These are phyloP conservation scores for Syngnathus floridae DNA, from an alignment of 2,113 vertebrate species.

Conservation along the genomic window DNA sequence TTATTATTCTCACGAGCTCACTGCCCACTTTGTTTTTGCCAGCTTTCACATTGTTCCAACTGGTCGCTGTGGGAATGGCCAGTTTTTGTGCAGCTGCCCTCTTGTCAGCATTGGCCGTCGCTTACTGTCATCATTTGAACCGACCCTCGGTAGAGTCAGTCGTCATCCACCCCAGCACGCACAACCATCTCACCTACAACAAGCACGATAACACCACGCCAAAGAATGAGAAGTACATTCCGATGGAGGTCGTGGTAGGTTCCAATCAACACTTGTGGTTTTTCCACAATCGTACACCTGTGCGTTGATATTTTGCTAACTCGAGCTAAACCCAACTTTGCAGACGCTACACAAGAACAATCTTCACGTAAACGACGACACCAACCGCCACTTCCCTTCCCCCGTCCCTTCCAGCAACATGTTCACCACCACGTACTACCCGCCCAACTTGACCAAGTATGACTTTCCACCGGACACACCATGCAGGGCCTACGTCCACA, in stretches of 20 bases:
- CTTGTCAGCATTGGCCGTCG: conserved; percentile 80
- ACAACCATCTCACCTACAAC: conserved; percentile 92
- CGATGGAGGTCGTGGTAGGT: conserved; percentile 97
- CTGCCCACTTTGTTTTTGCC: background rate
- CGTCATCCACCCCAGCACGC: conserved; percentile 89
- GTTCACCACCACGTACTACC: conserved; percentile 93
- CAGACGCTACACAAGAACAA: conserved; percentile 98
- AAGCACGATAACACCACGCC: conserved; percentile 78
- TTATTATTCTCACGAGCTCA: rapidly evolving
- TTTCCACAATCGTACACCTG: background rate
- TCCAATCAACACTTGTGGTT: background rate
- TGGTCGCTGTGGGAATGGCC: conserved; percentile 83
- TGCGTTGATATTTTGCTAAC: background rate
- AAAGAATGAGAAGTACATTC: conserved; percentile 96
- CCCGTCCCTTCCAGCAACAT: conserved; percentile 87
- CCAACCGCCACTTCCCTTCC: conserved; percentile 82
- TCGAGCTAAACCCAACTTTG: background rate
- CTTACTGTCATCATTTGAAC: conserved; percentile 84
- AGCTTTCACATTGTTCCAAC: conserved; percentile 89
- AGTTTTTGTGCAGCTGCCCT: conserved; percentile 88
- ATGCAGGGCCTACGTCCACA: conserved; percentile 91
- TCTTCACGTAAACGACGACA: conserved; percentile 85
- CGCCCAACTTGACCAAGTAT: conserved; percentile 85
- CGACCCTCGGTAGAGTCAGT: conserved; percentile 86
- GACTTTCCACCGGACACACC: conserved; percentile 86